Evolutionary conservation across 2,113 vertebrate species (phyloP), one percentile per base, ranked within the genome.

Genomic region (Pelodiscus sinensis): DNA sequence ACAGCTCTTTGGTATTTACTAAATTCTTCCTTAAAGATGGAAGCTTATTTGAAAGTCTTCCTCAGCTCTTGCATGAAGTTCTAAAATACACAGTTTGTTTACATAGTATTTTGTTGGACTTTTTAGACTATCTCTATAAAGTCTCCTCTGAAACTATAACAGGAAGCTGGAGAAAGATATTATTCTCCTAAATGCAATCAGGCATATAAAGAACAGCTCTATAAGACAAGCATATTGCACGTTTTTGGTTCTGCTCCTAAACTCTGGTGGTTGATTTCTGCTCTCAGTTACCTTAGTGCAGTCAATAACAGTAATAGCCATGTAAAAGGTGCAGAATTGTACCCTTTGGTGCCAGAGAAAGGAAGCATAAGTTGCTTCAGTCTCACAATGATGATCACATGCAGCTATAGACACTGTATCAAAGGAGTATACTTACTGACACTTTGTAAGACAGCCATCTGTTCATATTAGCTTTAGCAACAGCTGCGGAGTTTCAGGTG

Each of bases 1-100:
- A 71, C 38, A 50, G 58, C 73, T 7, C 78, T 60, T 1, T 2
- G 79, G 56, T 29, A 77, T 88, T 92, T 77, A 57, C 92, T 58
- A 91, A 92, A 94, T 84, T 81, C 93, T 55, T 82, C 88, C 62
- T 81, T 94, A 92, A 89, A 94, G 55, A 84, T 86, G 44, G 79
- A 73, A 88, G 57, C 10, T 87, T 7, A 58, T 58, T 84, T 78
- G 60, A 88, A 94, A 88, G 79, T 38, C 83, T 82, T 87, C 87
- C 73, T 73, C 68, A 22, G 12, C 65, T 91, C 84, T 79, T 82
- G 44, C n/a, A 88, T 84, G 68, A 0, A 2, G 16, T 55, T 85
- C 87, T 87, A 38, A 92, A 88, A 90, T 2, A 24, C n/a, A 12
- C 2, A 16, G 8, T 44, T 71, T 35, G 80, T 85, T 58, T 92